phyloP scores from a whole-genome alignment of 2,797 vertebrate genomes.

The Chiloscyllium punctatum region DNA sequence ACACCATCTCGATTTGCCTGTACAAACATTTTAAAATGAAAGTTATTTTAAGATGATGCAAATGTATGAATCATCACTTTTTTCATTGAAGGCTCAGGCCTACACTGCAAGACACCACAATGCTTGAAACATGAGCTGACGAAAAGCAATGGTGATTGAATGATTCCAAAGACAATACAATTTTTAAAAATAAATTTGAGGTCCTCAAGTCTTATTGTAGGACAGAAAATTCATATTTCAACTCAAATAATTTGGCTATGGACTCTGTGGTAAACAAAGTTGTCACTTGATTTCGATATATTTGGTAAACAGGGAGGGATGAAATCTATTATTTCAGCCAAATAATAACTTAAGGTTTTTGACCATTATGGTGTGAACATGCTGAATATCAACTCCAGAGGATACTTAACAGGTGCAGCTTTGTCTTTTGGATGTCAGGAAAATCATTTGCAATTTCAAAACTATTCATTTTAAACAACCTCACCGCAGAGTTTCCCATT shows the following conservation, averaged over 20 bases:
- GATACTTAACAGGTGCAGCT: not conserved
- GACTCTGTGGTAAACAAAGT: not conserved
- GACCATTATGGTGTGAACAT: not conserved
- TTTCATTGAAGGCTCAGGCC: not conserved
- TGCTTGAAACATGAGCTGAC: not conserved
- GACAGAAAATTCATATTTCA: not conserved
- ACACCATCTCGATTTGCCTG: slow-evolving; percentile 87
- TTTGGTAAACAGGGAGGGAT: not conserved
- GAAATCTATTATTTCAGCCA: not conserved
- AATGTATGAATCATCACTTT: not conserved
- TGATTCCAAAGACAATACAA: not conserved
- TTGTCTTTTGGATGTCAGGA: not conserved
- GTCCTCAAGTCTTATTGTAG: not conserved
- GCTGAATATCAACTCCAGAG: not conserved
- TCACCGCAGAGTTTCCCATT: not conserved
- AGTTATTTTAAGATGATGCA: not conserved
- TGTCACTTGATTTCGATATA: not conserved
- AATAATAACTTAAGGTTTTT: not conserved
- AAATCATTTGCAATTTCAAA: not conserved
- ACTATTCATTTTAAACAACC: not conserved
- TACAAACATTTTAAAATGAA: not conserved
- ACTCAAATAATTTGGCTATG: not conserved
- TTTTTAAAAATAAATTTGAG: not conserved
- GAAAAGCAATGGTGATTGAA: not conserved
- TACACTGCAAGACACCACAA: not conserved